Base-by-base conservation (phyloP, 2,888 invertebrate species). In the Phaedon cochleariae region DNA sequence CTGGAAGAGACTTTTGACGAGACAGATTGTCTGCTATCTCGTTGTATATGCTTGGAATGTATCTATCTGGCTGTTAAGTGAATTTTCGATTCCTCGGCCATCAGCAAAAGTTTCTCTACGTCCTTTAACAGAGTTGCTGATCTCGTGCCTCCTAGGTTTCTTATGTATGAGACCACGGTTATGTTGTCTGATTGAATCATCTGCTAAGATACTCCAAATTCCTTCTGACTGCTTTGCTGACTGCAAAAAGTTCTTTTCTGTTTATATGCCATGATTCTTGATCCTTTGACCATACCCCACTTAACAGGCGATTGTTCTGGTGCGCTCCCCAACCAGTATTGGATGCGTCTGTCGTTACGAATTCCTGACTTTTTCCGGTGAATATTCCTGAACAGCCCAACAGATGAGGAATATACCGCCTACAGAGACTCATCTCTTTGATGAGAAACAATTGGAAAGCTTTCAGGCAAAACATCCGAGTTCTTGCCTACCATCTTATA, bases 211-310 rank as follows among this genome's bases (percentile, higher is more conserved):
- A 5, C 1, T 55, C 1, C 6, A 31, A 48, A 34, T 5, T 49
- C n/a, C 17, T 10, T 9, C 26, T 17, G 12, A 72, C n/a, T 10
- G 64, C 15, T 9, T 37, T 52, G 10, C 48, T 62, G 6, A 72
- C 66, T 9, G 70, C 69, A 57, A 57, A 67, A n/a, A 72, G n/a
- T 45, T 72, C 71, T 41, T 72, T 71, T 46, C 17, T 37, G 61
- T 70, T 72, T 41, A 72, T 68, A 51, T 72, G 72, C 69, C 71
- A 72, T 7, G n/a, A 9, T 21, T 31, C 46, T 53, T 72, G 71
- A 6, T 21, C 6, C 1, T 17, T 10, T 0, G 54, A 46, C 72
- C 72, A 73, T 15, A 9, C 18, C n/a, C 58, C 20, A 31, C 51
- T 60, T 15, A 67, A 26, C 2, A 37, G 1, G 15, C 4, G 37